Conservation (phyloP, 30 jellyfish, hydroid and myxozoan species). For the Aurelia coerulea region DNA sequence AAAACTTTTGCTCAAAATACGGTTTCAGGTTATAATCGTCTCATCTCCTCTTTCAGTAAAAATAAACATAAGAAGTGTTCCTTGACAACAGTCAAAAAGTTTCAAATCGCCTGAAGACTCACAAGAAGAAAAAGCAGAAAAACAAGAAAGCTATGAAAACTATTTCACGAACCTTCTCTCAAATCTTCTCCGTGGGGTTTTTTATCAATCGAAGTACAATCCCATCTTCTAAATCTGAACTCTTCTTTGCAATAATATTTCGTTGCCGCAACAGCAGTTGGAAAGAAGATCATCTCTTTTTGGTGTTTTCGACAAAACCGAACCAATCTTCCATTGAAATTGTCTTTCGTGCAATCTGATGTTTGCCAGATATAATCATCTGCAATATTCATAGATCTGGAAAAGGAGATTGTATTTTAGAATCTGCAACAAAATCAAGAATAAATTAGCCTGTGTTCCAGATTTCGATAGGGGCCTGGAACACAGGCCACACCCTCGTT, state of each 20-base stretch:
- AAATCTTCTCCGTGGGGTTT: conserved; percentile 45
- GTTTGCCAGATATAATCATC: conserved; percentile 51
- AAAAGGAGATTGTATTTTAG: background rate
- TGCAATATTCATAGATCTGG: conserved; percentile 34
- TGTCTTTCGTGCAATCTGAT: conserved; percentile 63
- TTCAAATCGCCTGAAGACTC: too few species aligned
- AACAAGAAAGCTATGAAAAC: background rate
- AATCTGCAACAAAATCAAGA: too few species aligned
- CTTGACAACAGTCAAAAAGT: too few species aligned
- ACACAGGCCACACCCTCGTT: too few species aligned
- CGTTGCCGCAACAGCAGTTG: conserved; percentile 48
- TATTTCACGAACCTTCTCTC: conserved; percentile 40
- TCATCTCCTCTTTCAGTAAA: too few species aligned
- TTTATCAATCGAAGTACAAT: conserved; percentile 49
- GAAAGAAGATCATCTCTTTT: conserved; percentile 58
- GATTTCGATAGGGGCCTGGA: too few species aligned
- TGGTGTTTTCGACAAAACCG: conserved; percentile 55
- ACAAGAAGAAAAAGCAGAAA: background rate
- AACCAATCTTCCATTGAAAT: conserved; percentile 51
- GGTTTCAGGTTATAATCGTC: too few species aligned
- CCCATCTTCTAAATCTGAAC: conserved; percentile 58
- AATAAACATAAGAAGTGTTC: too few species aligned
- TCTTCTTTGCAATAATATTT: conserved; percentile 64
- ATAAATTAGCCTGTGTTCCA: too few species aligned
- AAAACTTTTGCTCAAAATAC: too few species aligned